Conservation (phyloP, 2,113 vertebrate genomes). For the Aphyosemion australe region DNA sequence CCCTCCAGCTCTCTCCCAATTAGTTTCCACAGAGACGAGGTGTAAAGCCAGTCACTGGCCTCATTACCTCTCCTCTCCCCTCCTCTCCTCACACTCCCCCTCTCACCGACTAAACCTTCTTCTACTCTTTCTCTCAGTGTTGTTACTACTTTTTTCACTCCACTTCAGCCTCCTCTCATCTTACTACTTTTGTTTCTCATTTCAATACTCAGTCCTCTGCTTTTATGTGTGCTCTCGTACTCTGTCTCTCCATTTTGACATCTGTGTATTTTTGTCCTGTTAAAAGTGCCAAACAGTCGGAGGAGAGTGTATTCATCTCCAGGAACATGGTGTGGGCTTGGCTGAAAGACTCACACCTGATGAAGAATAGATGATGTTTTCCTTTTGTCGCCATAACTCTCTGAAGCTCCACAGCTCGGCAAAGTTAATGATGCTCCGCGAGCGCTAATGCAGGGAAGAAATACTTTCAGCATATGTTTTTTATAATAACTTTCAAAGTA, state of each 20-base stretch:
- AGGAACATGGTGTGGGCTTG: slow-evolving; percentile 34
- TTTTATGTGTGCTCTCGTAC: slow-evolving; percentile 39
- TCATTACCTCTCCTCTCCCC: slow-evolving; percentile 78
- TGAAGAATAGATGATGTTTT: slow-evolving; percentile 58
- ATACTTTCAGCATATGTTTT: neutral
- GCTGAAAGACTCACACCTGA: slow-evolving; percentile 44
- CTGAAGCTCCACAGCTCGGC: slow-evolving; percentile 23
- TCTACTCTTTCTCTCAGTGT: slow-evolving; percentile 46
- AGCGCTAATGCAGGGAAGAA: slow-evolving; percentile 5
- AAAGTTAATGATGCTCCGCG: slow-evolving; percentile 27
- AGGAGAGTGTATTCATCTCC: slow-evolving; percentile 51
- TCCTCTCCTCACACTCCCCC: neutral
- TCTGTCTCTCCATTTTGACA: slow-evolving; percentile 45
- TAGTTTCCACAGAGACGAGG: slow-evolving; percentile 82
- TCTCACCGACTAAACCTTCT: slow-evolving; percentile 46
- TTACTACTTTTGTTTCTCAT: slow-evolving; percentile 30
- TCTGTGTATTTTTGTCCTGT: slow-evolving; percentile 39
- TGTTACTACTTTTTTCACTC: slow-evolving; percentile 16
- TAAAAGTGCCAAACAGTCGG: slow-evolving; percentile 48
- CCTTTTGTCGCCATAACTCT: slow-evolving; percentile 36
- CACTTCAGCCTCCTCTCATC: slow-evolving; percentile 55
- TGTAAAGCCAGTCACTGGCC: slow-evolving; percentile 82
- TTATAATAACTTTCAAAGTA: neutral
- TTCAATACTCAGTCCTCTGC: slow-evolving; percentile 34
- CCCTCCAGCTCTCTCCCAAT: slow-evolving; percentile 83